Evolutionary conservation across 2,888 invertebrate genomes (phyloP).

Genomic region (Tanypteryx hageni): DNA sequence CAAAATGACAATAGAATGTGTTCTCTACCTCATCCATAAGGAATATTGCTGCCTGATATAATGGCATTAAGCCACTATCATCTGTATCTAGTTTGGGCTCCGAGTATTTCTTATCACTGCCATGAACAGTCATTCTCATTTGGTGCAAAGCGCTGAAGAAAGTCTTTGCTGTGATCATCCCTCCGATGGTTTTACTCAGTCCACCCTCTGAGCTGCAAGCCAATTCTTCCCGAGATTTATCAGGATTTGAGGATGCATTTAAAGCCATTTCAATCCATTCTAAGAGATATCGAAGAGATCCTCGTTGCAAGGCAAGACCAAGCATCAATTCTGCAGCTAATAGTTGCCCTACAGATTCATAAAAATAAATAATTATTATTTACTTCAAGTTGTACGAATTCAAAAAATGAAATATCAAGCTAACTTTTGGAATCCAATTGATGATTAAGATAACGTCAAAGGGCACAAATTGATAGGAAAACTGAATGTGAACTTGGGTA

Average conservation of each 20-base stretch:
- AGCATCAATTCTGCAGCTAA: constrained; percentile 77
- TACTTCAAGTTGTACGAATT: not conserved
- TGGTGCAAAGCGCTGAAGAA: constrained; percentile 67
- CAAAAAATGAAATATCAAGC: not conserved
- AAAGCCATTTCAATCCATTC: constrained; percentile 82
- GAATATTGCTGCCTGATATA: constrained; percentile 78
- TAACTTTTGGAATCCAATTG: not conserved
- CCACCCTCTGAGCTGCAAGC: not conserved
- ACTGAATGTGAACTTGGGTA: not conserved
- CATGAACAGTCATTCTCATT: constrained; percentile 67
- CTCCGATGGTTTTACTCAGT: not conserved
- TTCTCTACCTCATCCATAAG: constrained; percentile 77
- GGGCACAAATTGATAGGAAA: not conserved
- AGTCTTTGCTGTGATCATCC: constrained; percentile 66
- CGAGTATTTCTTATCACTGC: constrained; percentile 47
- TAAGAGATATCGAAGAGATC: constrained; percentile 79
- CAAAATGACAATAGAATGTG: not conserved
- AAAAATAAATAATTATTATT: not conserved
- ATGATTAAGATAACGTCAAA: not conserved
- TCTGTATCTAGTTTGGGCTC: constrained; percentile 68
- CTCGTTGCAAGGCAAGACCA: constrained; percentile 79
- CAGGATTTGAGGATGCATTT: constrained; percentile 68
- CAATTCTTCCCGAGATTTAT: constrained; percentile 9
- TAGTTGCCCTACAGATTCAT: constrained; percentile 27
- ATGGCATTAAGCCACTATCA: constrained; percentile 72